Conservation (phyloP, 1,140 invertebrate genomes). For the Bradysia coprophila region DNA sequence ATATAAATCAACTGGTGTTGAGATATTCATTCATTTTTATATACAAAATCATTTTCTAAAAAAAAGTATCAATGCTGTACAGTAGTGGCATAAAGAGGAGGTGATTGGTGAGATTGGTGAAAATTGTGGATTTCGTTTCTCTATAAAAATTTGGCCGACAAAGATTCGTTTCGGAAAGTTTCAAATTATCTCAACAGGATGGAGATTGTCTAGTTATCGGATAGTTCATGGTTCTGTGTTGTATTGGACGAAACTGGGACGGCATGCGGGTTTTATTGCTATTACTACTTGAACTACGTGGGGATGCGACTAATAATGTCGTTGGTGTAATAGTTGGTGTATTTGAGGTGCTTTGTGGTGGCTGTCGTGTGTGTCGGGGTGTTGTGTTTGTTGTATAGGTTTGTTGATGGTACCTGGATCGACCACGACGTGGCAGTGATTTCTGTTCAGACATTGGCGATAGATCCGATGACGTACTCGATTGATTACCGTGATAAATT, state of each 20-base stretch:
- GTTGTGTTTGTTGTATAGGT: conserved; percentile 25
- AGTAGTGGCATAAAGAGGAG: no score
- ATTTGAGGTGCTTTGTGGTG: not conserved
- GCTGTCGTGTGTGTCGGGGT: conserved; percentile 18
- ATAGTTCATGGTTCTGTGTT: conserved; percentile 15
- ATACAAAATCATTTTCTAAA: no score
- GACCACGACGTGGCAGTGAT: conserved; percentile 44
- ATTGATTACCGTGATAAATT: conserved; percentile 53
- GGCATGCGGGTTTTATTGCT: conserved; percentile 18
- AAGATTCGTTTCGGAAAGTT: no score
- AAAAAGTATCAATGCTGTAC: no score
- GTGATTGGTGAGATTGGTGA: no score
- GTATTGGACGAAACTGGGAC: conserved; percentile 24
- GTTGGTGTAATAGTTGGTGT: not conserved
- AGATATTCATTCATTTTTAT: no score
- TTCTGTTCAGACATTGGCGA: conserved; percentile 61
- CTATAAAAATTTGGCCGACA: conserved; percentile 5
- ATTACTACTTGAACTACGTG: conserved; percentile 12
- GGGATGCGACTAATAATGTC: conserved; percentile 2
- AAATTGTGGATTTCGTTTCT: no score
- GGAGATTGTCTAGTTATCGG: not conserved
- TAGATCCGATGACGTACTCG: conserved; percentile 57
- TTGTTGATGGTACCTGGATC: conserved; percentile 39
- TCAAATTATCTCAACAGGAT: not conserved
- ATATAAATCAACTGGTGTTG: conserved; percentile 5